These are phyloP conservation scores for Macaria notata DNA, from an alignment of 2,888 invertebrate species.

Conservation along the genomic window DNA sequence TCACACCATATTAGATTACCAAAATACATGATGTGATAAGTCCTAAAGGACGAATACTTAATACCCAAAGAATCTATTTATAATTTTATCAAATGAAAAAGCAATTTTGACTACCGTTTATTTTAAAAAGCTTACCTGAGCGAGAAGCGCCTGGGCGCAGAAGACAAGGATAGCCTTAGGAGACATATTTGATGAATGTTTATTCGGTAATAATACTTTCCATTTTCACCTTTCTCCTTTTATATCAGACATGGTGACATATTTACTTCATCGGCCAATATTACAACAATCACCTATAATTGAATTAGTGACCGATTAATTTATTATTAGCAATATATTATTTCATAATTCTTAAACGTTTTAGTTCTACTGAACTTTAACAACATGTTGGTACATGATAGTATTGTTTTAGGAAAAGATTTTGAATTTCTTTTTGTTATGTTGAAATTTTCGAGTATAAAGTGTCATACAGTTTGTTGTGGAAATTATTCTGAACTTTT, in stretches of 20 bases:
- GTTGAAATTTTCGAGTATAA: not conserved
- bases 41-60: too few relatives aligned
- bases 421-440: not conserved
- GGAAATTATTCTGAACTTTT: not conserved
- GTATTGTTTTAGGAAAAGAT: not conserved
- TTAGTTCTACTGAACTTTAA: not conserved
- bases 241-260: not conserved
- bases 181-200: slow-evolving; percentile 21
- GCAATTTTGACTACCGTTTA: not conserved
- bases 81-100: not conserved
- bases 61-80: too few relatives aligned
- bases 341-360: not conserved
- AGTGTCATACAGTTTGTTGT: not conserved
- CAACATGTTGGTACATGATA: not conserved
- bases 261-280: not conserved
- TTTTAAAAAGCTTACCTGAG: slow-evolving; percentile 26
- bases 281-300: not conserved
- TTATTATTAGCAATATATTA: not conserved
- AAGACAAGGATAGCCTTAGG: slow-evolving; percentile 28
- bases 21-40: too few relatives aligned
- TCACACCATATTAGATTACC: too few relatives aligned
- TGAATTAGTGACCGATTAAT: not conserved
- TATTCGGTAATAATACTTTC: not conserved
- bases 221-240: not conserved
- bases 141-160: slow-evolving; percentile 35